Base-by-base conservation (phyloP, 1,140 invertebrate species). In the Fopius arisanus region DNA sequence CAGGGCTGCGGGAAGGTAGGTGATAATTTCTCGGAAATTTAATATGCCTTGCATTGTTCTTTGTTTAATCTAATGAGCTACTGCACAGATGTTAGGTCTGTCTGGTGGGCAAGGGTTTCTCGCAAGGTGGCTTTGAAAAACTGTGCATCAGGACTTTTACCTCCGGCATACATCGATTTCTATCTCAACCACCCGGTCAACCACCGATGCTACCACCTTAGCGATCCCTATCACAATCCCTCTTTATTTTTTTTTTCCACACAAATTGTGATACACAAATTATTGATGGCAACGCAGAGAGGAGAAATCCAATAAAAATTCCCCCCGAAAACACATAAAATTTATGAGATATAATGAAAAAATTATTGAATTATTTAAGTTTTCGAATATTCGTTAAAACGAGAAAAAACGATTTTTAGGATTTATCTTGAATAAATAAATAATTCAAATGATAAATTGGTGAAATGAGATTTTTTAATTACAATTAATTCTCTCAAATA, bases 111-210 rank as follows among this genome's bases (percentile, higher is more conserved):
- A 59, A 59, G 54, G 54, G 54, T 28, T 59, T 23, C 23, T 21
- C 6, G 54, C 54, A 59, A 59, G 54, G 54, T 59, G 54, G n/a
- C n/a, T 4, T 59, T 59, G 26, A 59, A 59, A 59, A 59, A 23
- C 19, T 23, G 2, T 59, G 54, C 54, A 59, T 59, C 21, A 28
- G 54, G 54, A 59, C 19, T 59, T 23, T 59, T 59, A 59, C 21
- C 54, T 59, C 54, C 54, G 54, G 54, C 54, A 59, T 28, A 59
- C 1, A 59, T 59, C 54, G 54, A 59, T 59, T 59, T 14, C 54
- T 59, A 59, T 59, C 54, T 59, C 10, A 59, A 19, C 23, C 54
- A 59, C 21, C 54, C 54, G 54, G 54, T 59, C 21, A 26, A 59
- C 21, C 54, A 59, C 26, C 54, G 26, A 54, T 54, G 23, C 54